Evolutionary conservation across 2,797 vertebrate species (phyloP), one percentile per base, ranked within the genome.

Genomic region (Coranthus polyacanthus): DNA sequence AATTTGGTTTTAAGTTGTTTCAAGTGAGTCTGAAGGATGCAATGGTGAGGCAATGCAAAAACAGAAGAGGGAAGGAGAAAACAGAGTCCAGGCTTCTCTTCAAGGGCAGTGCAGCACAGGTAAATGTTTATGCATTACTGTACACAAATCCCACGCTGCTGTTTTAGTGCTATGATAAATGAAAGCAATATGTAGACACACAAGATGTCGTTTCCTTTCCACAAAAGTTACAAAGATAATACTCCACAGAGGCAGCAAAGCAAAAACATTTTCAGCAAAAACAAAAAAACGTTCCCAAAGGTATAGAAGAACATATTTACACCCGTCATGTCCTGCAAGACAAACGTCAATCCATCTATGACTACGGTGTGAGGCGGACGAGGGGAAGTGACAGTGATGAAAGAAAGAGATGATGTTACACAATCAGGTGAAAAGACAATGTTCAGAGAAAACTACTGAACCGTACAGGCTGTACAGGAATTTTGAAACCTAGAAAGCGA

Each of bases 151-250:
- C n/a, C 45, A 16, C 18, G 41, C 13, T 1, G 34, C 21, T 47
- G 22, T 41, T 42, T 29, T 15, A n/a, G 16, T 3, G 12, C 15
- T 12, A 3, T 43, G 43, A 43, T 54, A n/a, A 58, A 69, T 69
- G 20, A 22, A 49, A 59, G 29, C 16, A 62, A 68, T 56, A 38
- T 43, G 16, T 12, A 53, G 16, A 37, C 3, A 42, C 3, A 3
- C 12, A n/a, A 5, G 10, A 3, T 22, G 38, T 1, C 6, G 43
- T 2, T 5, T 15, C 34, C 8, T 36, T 29, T 20, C 12, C 34
- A 15, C 13, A 59, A 6, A 46, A 21, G 13, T 52, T 11, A 37
- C 26, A 20, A 29, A 38, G 11, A 12, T n/a, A n/a, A n/a, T n/a
- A n/a, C n/a, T n/a, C n/a, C 5, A 12, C n/a, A 8, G 13, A n/a